Conservation (phyloP, 2,113 vertebrate species). For the Alouatta palliata region DNA sequence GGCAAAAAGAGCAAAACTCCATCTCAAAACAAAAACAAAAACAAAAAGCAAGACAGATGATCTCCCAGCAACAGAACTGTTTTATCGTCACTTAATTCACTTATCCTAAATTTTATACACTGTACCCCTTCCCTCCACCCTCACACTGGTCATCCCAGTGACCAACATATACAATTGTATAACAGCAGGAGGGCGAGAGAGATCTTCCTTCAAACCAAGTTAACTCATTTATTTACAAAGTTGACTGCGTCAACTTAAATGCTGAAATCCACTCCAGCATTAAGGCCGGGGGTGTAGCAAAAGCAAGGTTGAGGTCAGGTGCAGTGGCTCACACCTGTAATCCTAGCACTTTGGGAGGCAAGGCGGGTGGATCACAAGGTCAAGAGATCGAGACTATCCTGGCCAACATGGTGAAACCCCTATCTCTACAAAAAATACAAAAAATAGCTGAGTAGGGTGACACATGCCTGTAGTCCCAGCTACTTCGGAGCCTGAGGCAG, state of each 20-base stretch:
- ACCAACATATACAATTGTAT: background rate
- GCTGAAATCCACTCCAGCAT: background rate
- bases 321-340: too few species aligned
- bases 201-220: background rate
- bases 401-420: too few species aligned
- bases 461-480: too few species aligned
- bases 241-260: background rate
- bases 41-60: background rate
- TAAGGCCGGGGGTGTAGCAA: background rate
- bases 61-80: background rate
- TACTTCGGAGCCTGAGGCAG: too few species aligned
- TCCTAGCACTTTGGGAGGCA: too few species aligned
- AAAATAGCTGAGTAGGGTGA: too few species aligned
- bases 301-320: too few species aligned
- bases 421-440: too few species aligned
- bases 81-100: background rate
- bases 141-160: background rate
- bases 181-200: background rate
- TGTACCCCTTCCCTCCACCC: background rate
- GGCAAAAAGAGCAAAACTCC: too few species aligned
- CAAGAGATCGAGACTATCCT: too few species aligned
- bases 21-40: too few species aligned
- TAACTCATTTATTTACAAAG: background rate
- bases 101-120: background rate
- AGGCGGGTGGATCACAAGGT: too few species aligned